These are phyloP conservation scores for Littorina saxatilis DNA, from an alignment of 1,140 invertebrate species.

Conservation along the genomic window DNA sequence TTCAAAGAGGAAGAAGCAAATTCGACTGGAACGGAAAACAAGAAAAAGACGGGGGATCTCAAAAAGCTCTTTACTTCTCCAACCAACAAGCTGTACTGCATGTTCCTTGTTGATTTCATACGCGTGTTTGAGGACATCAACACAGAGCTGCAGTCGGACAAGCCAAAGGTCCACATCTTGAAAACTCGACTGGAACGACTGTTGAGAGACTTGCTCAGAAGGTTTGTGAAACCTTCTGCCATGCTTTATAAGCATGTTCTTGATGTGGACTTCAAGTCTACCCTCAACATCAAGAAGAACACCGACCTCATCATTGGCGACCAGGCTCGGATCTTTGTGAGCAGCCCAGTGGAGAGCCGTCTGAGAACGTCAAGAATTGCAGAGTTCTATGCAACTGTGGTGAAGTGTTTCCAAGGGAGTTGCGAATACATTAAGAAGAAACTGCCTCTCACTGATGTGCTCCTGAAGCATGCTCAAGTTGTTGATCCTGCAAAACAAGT, in stretches of 20 bases:
- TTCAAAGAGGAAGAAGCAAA: constrained; percentile 7
- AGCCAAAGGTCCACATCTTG: not conserved
- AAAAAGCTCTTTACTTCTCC: constrained; percentile 16
- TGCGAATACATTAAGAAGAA: not conserved
- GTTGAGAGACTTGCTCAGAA: not conserved
- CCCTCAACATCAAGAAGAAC: not conserved
- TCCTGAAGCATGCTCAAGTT: constrained; percentile 13
- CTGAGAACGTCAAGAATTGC: not conserved
- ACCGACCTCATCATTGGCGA: constrained; percentile 7
- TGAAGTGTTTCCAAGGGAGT: not conserved
- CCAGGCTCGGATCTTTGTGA: not conserved
- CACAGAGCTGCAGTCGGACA: constrained; percentile 1
- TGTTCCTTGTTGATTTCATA: constrained; percentile 18
- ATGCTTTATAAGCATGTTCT: not conserved
- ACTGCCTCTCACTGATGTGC: not conserved
- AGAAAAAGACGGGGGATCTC: not conserved
- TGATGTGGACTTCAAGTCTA: not conserved
- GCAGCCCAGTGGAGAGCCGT: not conserved
- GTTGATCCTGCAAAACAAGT: not conserved
- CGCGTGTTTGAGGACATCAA: constrained; percentile 12
- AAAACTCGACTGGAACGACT: not conserved
- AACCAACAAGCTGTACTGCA: constrained; percentile 8
- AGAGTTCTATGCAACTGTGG: not conserved
- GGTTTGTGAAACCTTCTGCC: constrained; percentile 18
- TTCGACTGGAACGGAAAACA: not conserved